A percentile compares a stretch with the other conserved stretches of the same genome.
Conservation (phyloP, 2,888 invertebrate species). For the Ophion obscuratus region DNA sequence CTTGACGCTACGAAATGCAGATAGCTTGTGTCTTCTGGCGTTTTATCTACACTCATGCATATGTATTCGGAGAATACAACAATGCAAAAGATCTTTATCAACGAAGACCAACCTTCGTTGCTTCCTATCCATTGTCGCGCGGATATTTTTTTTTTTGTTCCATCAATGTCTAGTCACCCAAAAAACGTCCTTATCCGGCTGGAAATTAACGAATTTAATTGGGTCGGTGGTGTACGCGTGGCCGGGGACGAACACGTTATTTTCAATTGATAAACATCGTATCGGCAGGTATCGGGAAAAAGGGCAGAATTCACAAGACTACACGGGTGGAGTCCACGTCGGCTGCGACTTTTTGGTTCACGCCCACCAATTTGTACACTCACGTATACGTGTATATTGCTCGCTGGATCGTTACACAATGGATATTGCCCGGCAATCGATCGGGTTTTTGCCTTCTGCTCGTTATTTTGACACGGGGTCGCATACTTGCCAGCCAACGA, state of each 20-base stretch:
- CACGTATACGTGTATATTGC: not conserved
- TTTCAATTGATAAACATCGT: constrained; percentile 22
- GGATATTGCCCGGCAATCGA: constrained; percentile 21
- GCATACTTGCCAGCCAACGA: not conserved
- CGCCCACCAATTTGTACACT: not conserved
- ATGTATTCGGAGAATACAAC: constrained; percentile 16
- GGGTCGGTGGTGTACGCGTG: constrained; percentile 3
- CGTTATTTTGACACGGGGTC: constrained; percentile 50
- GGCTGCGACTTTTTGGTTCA: not conserved
- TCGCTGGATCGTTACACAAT: constrained; percentile 31
- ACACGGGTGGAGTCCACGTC: not conserved
- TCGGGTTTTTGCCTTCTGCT: constrained; percentile 24
- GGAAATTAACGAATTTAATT: constrained; percentile 21
- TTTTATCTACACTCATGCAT: constrained; percentile 26
- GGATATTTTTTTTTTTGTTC: not conserved
- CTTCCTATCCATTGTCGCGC: not conserved
- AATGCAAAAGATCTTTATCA: constrained; percentile 26
- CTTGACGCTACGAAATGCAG: constrained; percentile 4
- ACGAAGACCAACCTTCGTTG: constrained; percentile 11
- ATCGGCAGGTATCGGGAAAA: not conserved
- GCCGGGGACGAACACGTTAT: constrained; percentile 1
- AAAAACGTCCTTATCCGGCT: not conserved
- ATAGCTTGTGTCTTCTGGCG: constrained; percentile 44
- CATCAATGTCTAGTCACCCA: not conserved
- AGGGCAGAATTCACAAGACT: not conserved